Evolutionary conservation across 2,113 vertebrate species (phyloP), one percentile per base, ranked within the genome.

Genomic region (Miniopterus natalensis): DNA sequence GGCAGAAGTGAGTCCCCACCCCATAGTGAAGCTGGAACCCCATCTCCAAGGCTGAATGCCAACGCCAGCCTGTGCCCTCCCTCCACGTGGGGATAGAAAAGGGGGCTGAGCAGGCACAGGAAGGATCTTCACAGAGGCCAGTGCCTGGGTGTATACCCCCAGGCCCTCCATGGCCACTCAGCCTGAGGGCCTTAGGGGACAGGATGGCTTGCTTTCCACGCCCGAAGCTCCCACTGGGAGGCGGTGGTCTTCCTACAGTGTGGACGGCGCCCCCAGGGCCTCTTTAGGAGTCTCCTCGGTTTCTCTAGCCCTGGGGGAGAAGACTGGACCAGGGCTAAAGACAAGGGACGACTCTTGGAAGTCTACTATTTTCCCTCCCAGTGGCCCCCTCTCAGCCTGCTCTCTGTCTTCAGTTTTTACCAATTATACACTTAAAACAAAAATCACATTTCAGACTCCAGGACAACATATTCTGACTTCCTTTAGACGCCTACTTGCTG

Each of bases 401-500:
- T 84, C 29, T 61, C 0, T 2, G 1, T 74, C 31, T 70, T 83
- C 84, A 20, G 65, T 65, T 71, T 8, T 80, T 73, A 79, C 57
- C 31, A 36, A 17, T 27, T 63, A 63, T 49, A 85, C 88, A 81
- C 65, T 84, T 90, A 13, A 6, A 71, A 63, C 27, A 88, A 25
- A 75, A 53, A 84, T 86, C 71, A 57, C 17, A 83, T 92, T 55
- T 59, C 10, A 49, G 95, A 97, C 63, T 55, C 79, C 45, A 71
- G 49, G 23, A 47, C 90, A 87, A 27, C 49, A 27, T 40, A 25
- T 84, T 84, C 55, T 88, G 45, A 89, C 0, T 97, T 98, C 95
- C 88, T 98, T 98, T 98, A 93, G 95, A 51, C 49, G 29, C 17
- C 53, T 75, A 84, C 79, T 96, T 93, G 74, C 83, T 81, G 73